Percentiles rank a stretch among this genome's conserved stretches.
These are phyloP conservation scores for Danio kyathit DNA, from an alignment of 2,797 vertebrate species.

Conservation along the genomic window DNA sequence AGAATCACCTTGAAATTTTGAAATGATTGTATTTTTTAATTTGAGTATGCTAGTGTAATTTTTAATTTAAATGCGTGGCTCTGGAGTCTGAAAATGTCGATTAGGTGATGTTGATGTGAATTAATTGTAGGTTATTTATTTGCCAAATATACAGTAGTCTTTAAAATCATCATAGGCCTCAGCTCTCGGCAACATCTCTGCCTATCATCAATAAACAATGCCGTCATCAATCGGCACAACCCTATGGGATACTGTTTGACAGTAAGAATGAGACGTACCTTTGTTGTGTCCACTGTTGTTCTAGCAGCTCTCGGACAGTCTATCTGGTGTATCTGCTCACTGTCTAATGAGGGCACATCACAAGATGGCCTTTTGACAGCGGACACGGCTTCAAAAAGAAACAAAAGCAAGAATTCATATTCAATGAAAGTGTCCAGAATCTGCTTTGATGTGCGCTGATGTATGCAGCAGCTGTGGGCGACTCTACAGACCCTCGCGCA, in stretches of 20 bases:
- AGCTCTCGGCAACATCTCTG: too few species aligned
- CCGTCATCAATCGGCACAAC: too few species aligned
- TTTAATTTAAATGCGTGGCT: too few species aligned
- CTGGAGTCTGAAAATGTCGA: too few species aligned
- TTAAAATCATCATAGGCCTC: too few species aligned
- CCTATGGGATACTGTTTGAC: not conserved
- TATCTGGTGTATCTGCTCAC: slow-evolving; percentile 65
- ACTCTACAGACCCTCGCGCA: not conserved
- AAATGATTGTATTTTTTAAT: too few species aligned
- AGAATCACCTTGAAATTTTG: too few species aligned
- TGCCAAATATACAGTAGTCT: too few species aligned
- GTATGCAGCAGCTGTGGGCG: slow-evolving; percentile 33
- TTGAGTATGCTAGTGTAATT: too few species aligned
- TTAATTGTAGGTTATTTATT: too few species aligned
- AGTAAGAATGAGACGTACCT: slow-evolving; percentile 52
- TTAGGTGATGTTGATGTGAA: too few species aligned
- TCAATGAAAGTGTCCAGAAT: not conserved
- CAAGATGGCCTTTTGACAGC: slow-evolving; percentile 75
- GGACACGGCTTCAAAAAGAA: slow-evolving; percentile 68
- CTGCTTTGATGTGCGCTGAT: slow-evolving; percentile 37
- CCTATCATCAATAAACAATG: too few species aligned
- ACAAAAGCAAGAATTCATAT: slow-evolving; percentile 30
- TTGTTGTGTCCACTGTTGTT: slow-evolving; percentile 74
- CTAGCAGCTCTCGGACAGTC: slow-evolving; percentile 67
- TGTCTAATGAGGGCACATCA: slow-evolving; percentile 70